phyloP scores from a whole-genome alignment of 2,113 vertebrate genomes.

The Urocynchramus pylzowi region DNA sequence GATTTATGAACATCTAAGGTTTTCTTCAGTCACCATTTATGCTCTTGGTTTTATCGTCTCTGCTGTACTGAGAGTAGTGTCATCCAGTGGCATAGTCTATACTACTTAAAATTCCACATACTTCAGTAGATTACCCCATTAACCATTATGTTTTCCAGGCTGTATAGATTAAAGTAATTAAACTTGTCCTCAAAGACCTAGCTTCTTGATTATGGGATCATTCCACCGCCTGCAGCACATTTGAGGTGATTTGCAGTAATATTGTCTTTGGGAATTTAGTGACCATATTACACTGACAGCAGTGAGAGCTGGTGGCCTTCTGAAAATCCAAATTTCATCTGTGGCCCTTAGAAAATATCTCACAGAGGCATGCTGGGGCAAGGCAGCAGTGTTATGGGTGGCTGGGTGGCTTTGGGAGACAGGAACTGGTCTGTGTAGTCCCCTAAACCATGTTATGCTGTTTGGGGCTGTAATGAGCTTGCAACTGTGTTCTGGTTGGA shows the following conservation, averaged over 20 bases:
- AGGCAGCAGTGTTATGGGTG: background rate
- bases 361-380: background rate
- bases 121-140: conserved; percentile 68
- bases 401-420: background rate
- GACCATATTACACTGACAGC: conserved; percentile 39
- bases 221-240: conserved; percentile 64
- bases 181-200: conserved; percentile 64
- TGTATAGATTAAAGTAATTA: conserved; percentile 73
- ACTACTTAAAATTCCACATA: conserved; percentile 68
- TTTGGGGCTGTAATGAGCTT: background rate
- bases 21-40: conserved; percentile 62
- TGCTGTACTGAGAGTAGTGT: conserved; percentile 36
- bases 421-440: background rate
- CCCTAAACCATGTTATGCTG: background rate
- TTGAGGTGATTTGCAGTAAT: conserved; percentile 70
- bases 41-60: conserved; percentile 62
- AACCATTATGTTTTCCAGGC: conserved; percentile 70
- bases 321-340: background rate
- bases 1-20: conserved; percentile 67
- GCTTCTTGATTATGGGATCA: conserved; percentile 60
- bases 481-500: background rate
- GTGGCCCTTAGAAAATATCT: background rate
- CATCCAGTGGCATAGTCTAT: conserved; percentile 40
- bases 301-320: background rate
- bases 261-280: conserved; percentile 68